Evolutionary conservation across 1,140 invertebrate genomes (phyloP).

Genomic region (Helicoverpa armigera): DNA sequence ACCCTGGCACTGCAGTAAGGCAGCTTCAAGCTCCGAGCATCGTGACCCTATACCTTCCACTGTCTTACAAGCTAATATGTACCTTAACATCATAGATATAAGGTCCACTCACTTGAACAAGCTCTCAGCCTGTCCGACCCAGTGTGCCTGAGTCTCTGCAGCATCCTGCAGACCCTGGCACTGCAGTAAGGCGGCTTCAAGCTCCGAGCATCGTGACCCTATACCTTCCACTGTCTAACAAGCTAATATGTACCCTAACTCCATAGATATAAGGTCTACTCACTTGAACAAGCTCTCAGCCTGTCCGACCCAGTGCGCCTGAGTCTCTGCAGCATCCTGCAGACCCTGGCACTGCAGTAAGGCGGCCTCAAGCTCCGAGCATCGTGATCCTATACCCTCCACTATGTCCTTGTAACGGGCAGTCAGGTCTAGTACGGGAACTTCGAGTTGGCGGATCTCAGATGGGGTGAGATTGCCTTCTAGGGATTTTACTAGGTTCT

Average conservation of each 20-base stretch:
- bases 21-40: conserved; percentile 95
- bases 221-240: conserved; percentile 88
- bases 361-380: conserved; percentile 94
- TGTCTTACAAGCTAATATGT: no score
- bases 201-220: conserved; percentile 91
- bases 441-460: conserved; percentile 92
- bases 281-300: conserved; percentile 94
- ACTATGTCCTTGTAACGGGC: conserved; percentile 92
- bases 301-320: conserved; percentile 94
- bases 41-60: conserved; percentile 90
- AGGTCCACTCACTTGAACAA: no score
- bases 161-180: conserved; percentile 96
- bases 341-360: conserved; percentile 97
- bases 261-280: conserved; percentile 59
- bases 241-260: no score
- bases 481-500: conserved; percentile 91
- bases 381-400: conserved; percentile 91
- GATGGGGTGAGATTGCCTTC: conserved; percentile 93
- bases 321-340: conserved; percentile 95
- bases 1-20: conserved; percentile 97
- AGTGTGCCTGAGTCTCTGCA: no score
- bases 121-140: no score
- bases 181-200: conserved; percentile 96
- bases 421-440: conserved; percentile 92
- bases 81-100: no score